A percentile compares a stretch with the other conserved stretches of the same genome.
phyloP scores from a whole-genome alignment of 2,797 vertebrate species.

The Phrynocephalus forsythii region DNA sequence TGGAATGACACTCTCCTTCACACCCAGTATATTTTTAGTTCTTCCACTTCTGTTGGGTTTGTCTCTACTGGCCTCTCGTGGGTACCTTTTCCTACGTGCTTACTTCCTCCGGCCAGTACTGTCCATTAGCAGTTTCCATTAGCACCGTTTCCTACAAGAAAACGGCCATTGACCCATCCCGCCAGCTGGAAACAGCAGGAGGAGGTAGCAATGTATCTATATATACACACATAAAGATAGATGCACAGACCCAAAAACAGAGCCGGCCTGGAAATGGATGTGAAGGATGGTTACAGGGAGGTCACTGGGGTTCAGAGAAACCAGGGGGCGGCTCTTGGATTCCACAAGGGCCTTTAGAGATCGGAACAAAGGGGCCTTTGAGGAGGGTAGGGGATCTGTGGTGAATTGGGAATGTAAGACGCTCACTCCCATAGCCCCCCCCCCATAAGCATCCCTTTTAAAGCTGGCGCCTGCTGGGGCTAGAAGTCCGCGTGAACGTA shows the following conservation, averaged over 20 bases:
- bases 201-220: neutral
- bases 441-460: neutral
- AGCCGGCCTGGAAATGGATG: slow-evolving; percentile 21
- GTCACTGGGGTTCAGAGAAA: slow-evolving; percentile 23
- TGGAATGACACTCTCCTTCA: neutral
- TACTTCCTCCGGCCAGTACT: slow-evolving; percentile 6
- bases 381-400: neutral
- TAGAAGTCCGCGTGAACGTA: neutral
- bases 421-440: neutral
- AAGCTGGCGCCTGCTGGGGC: neutral
- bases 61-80: neutral
- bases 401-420: slow-evolving; percentile 12
- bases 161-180: neutral
- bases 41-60: neutral
- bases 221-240: neutral
- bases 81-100: neutral
- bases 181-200: slow-evolving; percentile 35
- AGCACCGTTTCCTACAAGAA: neutral
- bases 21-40: neutral
- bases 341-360: neutral
- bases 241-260: neutral
- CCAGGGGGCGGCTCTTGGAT: slow-evolving; percentile 26
- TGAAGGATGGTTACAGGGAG: slow-evolving; percentile 11
- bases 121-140: slow-evolving; percentile 32
- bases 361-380: slow-evolving; percentile 29